Evolutionary conservation across 1,140 invertebrate genomes (phyloP).

Genomic region (Drosophila truncata): DNA sequence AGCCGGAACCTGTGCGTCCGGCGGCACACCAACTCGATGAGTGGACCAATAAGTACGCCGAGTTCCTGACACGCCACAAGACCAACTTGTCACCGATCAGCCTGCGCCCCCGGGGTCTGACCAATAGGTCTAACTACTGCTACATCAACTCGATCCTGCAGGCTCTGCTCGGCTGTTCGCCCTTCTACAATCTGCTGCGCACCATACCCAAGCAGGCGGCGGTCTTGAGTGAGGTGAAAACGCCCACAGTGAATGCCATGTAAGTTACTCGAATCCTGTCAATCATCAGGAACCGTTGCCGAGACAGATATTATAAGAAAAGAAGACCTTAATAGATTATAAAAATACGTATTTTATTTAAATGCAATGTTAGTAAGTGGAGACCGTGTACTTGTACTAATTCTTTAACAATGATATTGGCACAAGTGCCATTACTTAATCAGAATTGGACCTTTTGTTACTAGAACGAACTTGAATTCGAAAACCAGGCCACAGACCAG

Average conservation of each 20-base stretch:
- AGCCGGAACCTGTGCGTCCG: conserved; percentile 42
- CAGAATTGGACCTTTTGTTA: neutral
- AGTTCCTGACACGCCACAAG: conserved; percentile 90
- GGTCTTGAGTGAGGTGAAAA: conserved; percentile 88
- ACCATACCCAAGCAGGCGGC: conserved; percentile 88
- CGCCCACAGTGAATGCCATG: conserved; percentile 96
- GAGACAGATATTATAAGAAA: neutral
- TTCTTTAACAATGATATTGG: neutral
- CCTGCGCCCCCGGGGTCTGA: conserved; percentile 93
- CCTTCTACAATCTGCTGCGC: conserved; percentile 96
- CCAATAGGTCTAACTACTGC: conserved; percentile 97
- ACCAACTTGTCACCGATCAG: conserved; percentile 91
- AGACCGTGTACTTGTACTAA: neutral
- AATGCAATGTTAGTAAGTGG: neutral
- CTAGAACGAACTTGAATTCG: neutral
- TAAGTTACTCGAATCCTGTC: conserved; percentile 54
- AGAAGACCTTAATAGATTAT: neutral
- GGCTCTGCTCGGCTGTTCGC: conserved; percentile 95
- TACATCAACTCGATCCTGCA: conserved; percentile 97
- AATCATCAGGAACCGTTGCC: neutral
- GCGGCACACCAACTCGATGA: conserved; percentile 68
- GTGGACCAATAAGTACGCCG: conserved; percentile 86
- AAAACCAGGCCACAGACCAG: conserved; percentile 62
- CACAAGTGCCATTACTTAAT: conserved; percentile 10
- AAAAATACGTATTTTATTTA: neutral